Evolutionary conservation across 2,113 vertebrate genomes (phyloP).

Genomic region (Pithys albifrons): DNA sequence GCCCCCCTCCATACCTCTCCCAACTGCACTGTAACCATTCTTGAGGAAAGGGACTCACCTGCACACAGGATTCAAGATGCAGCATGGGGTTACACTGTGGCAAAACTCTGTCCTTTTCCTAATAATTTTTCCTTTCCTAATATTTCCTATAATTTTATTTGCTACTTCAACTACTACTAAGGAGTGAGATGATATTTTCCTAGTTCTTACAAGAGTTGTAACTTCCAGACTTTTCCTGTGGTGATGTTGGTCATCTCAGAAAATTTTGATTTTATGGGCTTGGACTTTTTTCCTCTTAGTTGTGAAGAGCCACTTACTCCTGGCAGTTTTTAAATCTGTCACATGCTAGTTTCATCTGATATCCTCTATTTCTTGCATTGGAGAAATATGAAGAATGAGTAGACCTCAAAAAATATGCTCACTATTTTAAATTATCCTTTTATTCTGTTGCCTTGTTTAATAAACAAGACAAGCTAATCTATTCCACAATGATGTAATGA

Average conservation of each 20-base stretch:
- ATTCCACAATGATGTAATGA: background rate
- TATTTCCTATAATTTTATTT: background rate
- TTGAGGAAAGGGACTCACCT: background rate
- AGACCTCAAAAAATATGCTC: background rate
- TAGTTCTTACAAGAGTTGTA: background rate
- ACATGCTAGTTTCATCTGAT: background rate
- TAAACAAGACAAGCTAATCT: background rate
- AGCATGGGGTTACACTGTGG: background rate
- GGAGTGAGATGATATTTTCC: background rate
- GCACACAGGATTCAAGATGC: background rate
- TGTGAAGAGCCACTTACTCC: background rate
- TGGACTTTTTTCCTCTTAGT: background rate
- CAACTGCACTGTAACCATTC: accelerated
- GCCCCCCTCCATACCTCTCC: background rate
- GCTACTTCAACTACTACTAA: background rate
- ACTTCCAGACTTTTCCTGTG: background rate
- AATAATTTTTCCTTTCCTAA: background rate
- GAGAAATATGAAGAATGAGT: background rate
- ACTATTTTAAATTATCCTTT: background rate
- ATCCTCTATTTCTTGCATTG: background rate
- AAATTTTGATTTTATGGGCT: background rate
- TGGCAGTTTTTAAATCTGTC: background rate
- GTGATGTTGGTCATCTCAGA: background rate
- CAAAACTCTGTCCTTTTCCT: background rate
- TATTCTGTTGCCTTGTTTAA: background rate